phyloP scores from a whole-genome alignment of 2,113 vertebrate species.

The Talpa occidentalis region DNA sequence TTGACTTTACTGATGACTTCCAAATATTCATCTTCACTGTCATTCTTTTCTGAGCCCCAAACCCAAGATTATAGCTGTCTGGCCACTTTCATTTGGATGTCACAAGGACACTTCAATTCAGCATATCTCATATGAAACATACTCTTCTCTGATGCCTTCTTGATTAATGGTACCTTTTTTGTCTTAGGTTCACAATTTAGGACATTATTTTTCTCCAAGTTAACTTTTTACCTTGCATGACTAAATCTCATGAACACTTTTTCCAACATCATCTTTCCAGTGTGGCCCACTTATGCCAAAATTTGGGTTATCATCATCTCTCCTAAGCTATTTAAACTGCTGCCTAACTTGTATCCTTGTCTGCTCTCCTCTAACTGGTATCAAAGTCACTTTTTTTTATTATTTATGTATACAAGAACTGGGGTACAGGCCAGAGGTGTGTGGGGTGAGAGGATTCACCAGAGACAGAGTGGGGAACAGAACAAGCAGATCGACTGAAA shows the following conservation, averaged over 20 bases:
- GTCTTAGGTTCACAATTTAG: neutral
- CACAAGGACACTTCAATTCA: neutral
- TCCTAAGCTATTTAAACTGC: neutral
- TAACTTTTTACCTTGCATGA: neutral
- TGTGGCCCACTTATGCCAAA: neutral
- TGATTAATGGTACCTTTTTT: neutral
- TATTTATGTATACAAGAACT: too few relatives aligned
- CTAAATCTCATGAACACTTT: slow-evolving; percentile 13
- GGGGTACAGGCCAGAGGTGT: too few relatives aligned
- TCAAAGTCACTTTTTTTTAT: neutral
- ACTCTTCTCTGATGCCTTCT: neutral
- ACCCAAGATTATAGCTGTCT: neutral
- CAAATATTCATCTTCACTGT: neutral
- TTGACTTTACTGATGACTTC: neutral
- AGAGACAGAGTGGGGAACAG: too few relatives aligned
- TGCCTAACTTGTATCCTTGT: neutral
- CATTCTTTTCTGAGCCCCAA: neutral
- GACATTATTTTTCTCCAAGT: neutral
- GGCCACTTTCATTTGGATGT: neutral
- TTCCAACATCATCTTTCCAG: neutral
- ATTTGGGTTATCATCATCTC: neutral
- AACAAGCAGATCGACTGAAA: too few relatives aligned
- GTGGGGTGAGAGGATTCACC: too few relatives aligned
- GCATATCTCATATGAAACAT: neutral
- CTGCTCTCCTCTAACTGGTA: neutral